Base-by-base conservation (phyloP, 2,888 invertebrate genomes). In the Melolontha melolontha region DNA sequence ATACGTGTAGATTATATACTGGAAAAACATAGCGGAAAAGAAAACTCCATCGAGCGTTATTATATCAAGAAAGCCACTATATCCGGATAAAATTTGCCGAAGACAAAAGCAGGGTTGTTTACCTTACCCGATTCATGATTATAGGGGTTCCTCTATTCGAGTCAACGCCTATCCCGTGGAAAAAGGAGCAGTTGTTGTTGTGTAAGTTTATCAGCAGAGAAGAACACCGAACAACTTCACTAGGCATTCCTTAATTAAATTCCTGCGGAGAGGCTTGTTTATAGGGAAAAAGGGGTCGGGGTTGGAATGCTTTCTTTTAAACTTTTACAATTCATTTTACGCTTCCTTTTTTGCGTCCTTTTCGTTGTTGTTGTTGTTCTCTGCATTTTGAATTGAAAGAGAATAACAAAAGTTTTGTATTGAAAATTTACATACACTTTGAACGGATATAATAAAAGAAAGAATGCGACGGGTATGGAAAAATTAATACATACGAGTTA, bases 191-290 rank as follows among this genome's bases (percentile, higher is more conserved):
- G 34, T 62, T 62, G 17, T 62, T 62, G 17, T 39, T 62, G 34
- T 39, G 59, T 47, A 62, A 62, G 59, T 62, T 62, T 64, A 54
- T 64, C 51, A 34, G 47, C 16, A 14, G 47, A 47, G 39, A 49
- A 47, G 59, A 39, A 34, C 34, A 10, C 34, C 34, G 16, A 68
- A 64, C 64, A 57, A 68, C 68, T 68, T 16, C 42, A 64, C 64
- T 50, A 64, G 54, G 50, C 40, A 64, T 63, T 68, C 57, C 64
- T 68, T 68, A 68, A 68, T 68, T 68, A 68, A 68, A 68, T 64
- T 64, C 68, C 54, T 64, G 64, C 49, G 49, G 68, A 64, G 52
- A 42, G 27, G 22, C 55, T 62, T 67, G 62, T 62, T 67, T 67
- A 52, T 42, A 40, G 40, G 29, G 16, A 47, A 34, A 16, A 34